phyloP scores from a whole-genome alignment of 2,113 vertebrate species.

The Danio rerio region GRCz12tu NC_133187.1:36643501-36644000 shows the following conservation, averaged over 20 bases:
- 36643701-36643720: background rate
- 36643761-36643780: slow-evolving; percentile 1
- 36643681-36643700: background rate
- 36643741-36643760: background rate
- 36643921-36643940: background rate
- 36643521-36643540: slow-evolving; percentile 28
- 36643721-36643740: background rate
- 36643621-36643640: background rate
- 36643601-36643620: background rate
- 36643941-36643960: too few species aligned
- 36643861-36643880: background rate
- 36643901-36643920: background rate
- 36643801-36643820: slow-evolving; percentile 1
- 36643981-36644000: too few species aligned
- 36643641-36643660: background rate
- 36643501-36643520: slow-evolving; percentile 10
- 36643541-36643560: slow-evolving; percentile 13
- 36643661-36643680: background rate
- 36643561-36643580: slow-evolving; percentile 15
- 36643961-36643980: background rate
- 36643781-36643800: slow-evolving; percentile 4
- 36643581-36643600: background rate
- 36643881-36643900: background rate
- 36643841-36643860: background rate
- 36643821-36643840: background rate